These are phyloP conservation scores for Sebastes hubbsi DNA, from an alignment of 2,797 vertebrate genomes.

Conservation along the genomic window DNA sequence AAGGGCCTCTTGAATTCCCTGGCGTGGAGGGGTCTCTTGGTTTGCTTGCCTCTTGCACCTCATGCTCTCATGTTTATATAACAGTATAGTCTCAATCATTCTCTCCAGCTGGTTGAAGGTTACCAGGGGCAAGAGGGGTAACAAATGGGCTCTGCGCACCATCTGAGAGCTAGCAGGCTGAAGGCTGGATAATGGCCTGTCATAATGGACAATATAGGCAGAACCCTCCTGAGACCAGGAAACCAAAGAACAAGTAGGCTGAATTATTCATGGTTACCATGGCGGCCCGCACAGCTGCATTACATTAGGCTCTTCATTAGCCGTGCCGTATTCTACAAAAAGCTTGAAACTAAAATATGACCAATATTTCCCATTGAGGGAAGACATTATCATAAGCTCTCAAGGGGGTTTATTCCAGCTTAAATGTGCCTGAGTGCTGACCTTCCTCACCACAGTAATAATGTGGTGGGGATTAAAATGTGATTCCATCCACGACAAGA, in stretches of 20 bases:
- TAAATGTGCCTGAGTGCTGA: conserved; percentile 83
- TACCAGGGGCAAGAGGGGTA: conserved; percentile 88
- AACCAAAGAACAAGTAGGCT: conserved; percentile 88
- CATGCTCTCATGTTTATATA: conserved; percentile 93
- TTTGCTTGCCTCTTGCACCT: conserved; percentile 82
- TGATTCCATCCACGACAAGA: conserved; percentile 78
- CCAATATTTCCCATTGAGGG: conserved; percentile 84
- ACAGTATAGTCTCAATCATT: conserved; percentile 89
- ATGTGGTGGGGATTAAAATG: conserved; percentile 81
- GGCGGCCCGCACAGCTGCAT: conserved; percentile 88
- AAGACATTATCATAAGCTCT: conserved; percentile 85
- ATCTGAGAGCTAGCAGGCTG: conserved; percentile 92
- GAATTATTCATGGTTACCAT: conserved; percentile 95
- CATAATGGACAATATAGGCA: conserved; percentile 94
- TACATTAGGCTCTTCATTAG: conserved; percentile 93
- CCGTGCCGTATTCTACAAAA: conserved; percentile 83
- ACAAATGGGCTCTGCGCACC: conserved; percentile 91
- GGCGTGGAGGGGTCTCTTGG: conserved; percentile 71
- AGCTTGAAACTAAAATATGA: conserved; percentile 86
- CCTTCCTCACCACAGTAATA: conserved; percentile 83
- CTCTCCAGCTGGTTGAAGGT: conserved; percentile 92
- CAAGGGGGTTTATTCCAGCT: conserved; percentile 83
- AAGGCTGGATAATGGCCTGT: conserved; percentile 96
- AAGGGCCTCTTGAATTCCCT: conserved; percentile 76
- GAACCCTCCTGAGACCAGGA: conserved; percentile 90